phyloP scores from a whole-genome alignment of 2,113 vertebrate genomes.

The Tamias sibiricus region DNA sequence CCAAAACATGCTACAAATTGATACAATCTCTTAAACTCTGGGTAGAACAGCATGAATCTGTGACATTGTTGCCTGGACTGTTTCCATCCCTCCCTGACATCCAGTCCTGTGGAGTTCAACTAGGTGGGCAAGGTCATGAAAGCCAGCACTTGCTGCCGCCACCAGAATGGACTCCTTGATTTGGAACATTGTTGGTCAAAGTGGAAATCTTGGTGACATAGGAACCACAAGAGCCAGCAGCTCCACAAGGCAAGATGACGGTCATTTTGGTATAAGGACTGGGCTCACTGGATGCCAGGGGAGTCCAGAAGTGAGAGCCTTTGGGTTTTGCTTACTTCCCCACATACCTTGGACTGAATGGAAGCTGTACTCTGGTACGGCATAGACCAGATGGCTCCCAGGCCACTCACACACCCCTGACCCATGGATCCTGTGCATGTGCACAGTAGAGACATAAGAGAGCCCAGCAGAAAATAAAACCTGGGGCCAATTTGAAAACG shows the following conservation, averaged over 20 bases:
- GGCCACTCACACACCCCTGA: neutral
- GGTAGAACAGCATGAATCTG: neutral
- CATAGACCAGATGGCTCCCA: neutral
- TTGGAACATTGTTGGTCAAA: neutral
- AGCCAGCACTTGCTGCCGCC: neutral
- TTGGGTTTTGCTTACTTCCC: neutral
- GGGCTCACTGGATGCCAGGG: neutral
- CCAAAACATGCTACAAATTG: neutral
- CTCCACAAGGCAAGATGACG: neutral
- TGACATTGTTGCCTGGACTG: neutral
- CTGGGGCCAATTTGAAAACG: neutral
- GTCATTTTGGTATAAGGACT: neutral
- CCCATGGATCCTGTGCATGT: neutral
- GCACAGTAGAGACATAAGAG: neutral
- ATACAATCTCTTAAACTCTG: neutral
- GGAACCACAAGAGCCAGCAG: neutral
- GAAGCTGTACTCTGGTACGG: neutral
- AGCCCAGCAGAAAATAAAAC: neutral
- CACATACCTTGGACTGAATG: neutral
- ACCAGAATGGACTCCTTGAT: neutral
- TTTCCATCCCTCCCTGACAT: neutral
- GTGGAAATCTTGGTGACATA: neutral
- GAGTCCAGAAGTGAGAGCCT: neutral
- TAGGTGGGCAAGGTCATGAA: neutral
- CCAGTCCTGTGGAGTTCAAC: neutral